Evolutionary conservation across 1,140 invertebrate species (phyloP), one percentile per base, ranked within the genome.

Genomic region (Plodia interpunctella): DNA sequence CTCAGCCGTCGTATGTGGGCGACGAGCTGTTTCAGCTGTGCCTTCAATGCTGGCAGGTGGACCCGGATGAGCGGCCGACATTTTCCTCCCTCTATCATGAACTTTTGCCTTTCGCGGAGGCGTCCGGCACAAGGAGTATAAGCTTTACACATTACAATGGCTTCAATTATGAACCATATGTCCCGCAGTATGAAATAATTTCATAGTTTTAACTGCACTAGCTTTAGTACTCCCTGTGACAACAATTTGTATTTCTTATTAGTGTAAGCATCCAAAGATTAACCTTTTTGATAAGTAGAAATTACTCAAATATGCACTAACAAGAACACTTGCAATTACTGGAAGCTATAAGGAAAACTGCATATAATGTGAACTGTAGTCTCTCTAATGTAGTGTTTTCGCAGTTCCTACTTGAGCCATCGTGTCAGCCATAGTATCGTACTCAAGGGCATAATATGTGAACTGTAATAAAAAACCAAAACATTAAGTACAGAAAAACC

Each of bases 1-100:
- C 92, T 3, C 95, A 96, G 72, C 90, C 95, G 0, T 90, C 91
- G 20, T 94, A 94, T 72, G 92, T 95, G 28, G 92, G 92, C 44
- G 94, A 96, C 77, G 93, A 95, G 61, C 83, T 97, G 19, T 96
- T 96, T 78, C 95, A 97, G 81, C 84, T 96, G 49, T 94, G 96
- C 89, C 87, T 94, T 5, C 94, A 96, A 63, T 97, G 96, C 74
- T 97, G 96, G 96, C 94, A 95, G 73, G 76, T 93, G n/a, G 94
- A 96, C 80, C 91, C 92, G 5, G 94, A 95, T 68, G 96, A 97
- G 70, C 90, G 96, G 66, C 96, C 95, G 0, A 62, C 76, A 1
- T 90, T 90, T 25, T 62, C 83, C 1, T 62, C 74, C 2, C 67
- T 90, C 1, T 49, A 78, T 1, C 65, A 73, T 18, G 83, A 88